A percentile compares a stretch with the other conserved stretches of the same genome.
phyloP scores from a whole-genome alignment of 2,888 invertebrate genomes.

The Chydorus sphaericus region DNA sequence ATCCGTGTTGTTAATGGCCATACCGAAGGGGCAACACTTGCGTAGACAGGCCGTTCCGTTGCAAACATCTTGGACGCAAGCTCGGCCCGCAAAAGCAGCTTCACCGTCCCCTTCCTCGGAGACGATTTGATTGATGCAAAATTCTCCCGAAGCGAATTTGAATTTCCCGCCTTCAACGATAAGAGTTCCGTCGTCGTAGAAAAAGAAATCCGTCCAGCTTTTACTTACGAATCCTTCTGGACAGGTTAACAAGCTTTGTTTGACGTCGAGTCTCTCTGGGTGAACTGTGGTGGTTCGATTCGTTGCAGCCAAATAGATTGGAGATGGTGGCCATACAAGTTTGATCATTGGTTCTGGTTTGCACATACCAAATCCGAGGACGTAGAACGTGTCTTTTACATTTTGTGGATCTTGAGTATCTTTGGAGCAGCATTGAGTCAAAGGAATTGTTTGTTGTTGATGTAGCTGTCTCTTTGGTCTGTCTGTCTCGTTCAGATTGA shows the following conservation, averaged over 20 bases:
- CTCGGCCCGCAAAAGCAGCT: not conserved
- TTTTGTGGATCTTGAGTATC: no score
- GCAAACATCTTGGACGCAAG: not conserved
- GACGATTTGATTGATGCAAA: not conserved
- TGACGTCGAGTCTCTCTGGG: not conserved
- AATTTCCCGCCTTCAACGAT: not conserved
- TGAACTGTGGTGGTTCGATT: not conserved
- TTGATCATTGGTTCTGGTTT: not conserved
- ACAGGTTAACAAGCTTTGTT: not conserved
- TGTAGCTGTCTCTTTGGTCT: no score
- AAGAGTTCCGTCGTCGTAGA: not conserved
- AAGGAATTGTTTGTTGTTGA: no score
- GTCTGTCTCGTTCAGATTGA: no score
- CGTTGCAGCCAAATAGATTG: not conserved
- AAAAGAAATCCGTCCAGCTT: not conserved
- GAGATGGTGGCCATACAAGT: not conserved
- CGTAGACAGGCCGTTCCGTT: constrained; percentile 6
- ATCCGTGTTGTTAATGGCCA: not conserved
- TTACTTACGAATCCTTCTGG: not conserved
- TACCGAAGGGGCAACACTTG: constrained; percentile 12
- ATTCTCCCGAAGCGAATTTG: not conserved
- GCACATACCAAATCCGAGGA: not conserved
- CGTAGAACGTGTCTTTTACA: no score
- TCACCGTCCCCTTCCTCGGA: not conserved
- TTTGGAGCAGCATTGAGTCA: not conserved